phyloP scores from a whole-genome alignment of 2,888 invertebrate genomes.

The Escarpia spicata region DNA sequence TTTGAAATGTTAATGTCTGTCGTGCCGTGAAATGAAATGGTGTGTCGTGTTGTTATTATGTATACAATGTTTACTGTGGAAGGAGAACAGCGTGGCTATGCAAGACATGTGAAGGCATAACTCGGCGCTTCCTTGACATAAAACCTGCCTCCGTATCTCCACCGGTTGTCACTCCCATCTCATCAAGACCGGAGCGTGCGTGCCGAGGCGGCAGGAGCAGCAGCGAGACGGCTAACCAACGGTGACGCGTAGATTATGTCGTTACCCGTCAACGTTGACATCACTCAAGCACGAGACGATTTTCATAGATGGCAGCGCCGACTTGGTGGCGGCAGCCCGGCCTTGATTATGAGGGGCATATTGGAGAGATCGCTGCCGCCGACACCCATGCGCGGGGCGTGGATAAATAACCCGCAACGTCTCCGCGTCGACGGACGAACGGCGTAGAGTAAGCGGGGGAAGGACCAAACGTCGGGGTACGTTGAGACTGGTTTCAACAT shows the following conservation, averaged over 20 bases:
- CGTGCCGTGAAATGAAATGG: too few relatives aligned
- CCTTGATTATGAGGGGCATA: neutral
- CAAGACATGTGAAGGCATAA: too few relatives aligned
- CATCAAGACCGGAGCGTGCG: constrained; percentile 1
- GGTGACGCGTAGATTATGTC: constrained; percentile 16
- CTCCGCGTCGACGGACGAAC: neutral
- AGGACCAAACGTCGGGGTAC: neutral
- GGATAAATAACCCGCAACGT: neutral
- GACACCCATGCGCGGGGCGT: neutral
- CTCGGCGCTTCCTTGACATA: neutral
- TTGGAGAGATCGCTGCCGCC: neutral
- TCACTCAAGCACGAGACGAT: constrained; percentile 5
- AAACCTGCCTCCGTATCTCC: neutral
- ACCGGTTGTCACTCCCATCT: neutral
- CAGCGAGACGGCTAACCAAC: neutral
- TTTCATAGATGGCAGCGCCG: constrained; percentile 16
- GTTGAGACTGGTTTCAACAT: neutral
- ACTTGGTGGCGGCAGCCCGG: neutral
- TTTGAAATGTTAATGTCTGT: too few relatives aligned
- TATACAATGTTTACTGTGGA: too few relatives aligned
- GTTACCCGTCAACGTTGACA: constrained; percentile 16
- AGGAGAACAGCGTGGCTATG: too few relatives aligned
- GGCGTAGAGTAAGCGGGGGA: neutral
- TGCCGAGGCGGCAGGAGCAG: neutral
- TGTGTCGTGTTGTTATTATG: too few relatives aligned